Evolutionary conservation across 2,888 invertebrate genomes (phyloP).

Genomic region (Heliconius charithonia): DNA sequence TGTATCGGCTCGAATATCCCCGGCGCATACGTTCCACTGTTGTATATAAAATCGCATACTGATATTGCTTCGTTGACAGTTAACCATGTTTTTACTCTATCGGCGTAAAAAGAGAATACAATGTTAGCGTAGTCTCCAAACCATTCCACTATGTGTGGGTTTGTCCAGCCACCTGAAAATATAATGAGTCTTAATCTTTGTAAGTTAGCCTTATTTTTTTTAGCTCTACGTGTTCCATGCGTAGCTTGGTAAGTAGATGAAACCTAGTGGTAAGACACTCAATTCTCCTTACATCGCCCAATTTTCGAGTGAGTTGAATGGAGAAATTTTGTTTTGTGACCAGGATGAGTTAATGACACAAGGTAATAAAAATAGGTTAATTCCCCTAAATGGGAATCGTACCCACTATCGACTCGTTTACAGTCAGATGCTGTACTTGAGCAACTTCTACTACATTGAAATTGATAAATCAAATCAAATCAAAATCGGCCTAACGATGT

Average conservation of each 20-base stretch:
- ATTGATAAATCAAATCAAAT: too few species aligned
- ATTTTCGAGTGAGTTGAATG: background rate
- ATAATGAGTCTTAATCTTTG: background rate
- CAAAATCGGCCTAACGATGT: too few species aligned
- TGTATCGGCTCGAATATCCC: constrained; percentile 63
- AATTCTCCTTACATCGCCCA: background rate
- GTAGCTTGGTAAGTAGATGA: too few species aligned
- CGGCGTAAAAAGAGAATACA: constrained; percentile 81
- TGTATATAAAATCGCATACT: constrained; percentile 70
- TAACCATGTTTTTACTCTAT: constrained; percentile 86
- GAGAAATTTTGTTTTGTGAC: background rate
- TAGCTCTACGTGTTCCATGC: too few species aligned
- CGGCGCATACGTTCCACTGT: constrained; percentile 67
- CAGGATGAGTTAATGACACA: background rate
- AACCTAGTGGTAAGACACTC: too few species aligned
- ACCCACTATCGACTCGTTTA: background rate
- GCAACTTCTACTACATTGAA: background rate
- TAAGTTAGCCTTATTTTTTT: too few species aligned
- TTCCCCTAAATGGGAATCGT: background rate
- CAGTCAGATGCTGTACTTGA: background rate
- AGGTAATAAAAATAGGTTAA: background rate
- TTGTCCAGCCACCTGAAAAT: constrained; percentile 85
- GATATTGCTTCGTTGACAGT: constrained; percentile 88
- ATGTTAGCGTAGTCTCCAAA: constrained; percentile 85
- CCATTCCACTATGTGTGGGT: constrained; percentile 83